Conservation (phyloP, 1,140 invertebrate genomes). For the Reticulitermes speratus region DNA sequence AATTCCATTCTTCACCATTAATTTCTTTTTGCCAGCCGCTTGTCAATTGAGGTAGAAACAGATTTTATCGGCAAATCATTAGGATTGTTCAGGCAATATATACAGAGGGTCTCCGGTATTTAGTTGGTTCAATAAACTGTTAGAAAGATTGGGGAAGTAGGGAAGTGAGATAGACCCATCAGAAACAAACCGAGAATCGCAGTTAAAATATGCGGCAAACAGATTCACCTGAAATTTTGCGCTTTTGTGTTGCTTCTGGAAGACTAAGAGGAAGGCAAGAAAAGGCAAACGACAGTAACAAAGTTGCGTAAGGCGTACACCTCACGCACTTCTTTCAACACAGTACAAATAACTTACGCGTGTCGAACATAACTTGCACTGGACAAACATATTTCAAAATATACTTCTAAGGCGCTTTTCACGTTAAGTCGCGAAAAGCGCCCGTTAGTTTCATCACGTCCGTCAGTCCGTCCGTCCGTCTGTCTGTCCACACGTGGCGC, state of each 20-base stretch:
- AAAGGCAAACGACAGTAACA: too few species aligned
- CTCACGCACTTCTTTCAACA: too few species aligned
- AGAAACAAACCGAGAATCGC: neutral
- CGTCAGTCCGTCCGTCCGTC: too few species aligned
- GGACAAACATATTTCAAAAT: too few species aligned
- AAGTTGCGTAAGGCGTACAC: too few species aligned
- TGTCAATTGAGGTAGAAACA: neutral
- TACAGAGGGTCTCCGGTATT: neutral
- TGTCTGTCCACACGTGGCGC: too few species aligned
- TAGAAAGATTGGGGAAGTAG: neutral
- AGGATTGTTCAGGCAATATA: neutral
- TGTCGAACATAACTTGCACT: too few species aligned
- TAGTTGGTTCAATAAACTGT: neutral
- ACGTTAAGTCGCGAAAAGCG: too few species aligned
- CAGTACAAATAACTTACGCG: too few species aligned
- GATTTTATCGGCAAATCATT: neutral
- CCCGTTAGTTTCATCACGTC: too few species aligned
- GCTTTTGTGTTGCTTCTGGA: neutral
- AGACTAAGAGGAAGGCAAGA: neutral
- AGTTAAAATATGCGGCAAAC: neutral
- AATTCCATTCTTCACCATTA: too few species aligned
- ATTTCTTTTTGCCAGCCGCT: neutral
- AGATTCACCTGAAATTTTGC: neutral
- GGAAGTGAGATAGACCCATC: neutral
- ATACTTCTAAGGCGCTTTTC: too few species aligned